Evolutionary conservation across 2,888 invertebrate species (phyloP).

Genomic region (Chromoteleia sp.): DNA sequence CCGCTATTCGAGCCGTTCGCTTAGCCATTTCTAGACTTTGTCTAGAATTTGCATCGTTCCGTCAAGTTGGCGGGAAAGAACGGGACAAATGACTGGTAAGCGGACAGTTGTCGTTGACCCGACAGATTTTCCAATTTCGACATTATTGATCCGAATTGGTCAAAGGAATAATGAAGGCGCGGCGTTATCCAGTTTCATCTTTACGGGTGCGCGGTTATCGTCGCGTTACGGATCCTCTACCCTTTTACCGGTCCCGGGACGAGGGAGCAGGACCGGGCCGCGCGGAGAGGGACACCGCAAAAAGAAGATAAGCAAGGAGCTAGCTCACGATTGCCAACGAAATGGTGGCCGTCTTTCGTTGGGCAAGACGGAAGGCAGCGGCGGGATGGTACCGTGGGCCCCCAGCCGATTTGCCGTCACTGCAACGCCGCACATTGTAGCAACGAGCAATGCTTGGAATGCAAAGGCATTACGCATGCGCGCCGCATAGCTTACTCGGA

Average conservation of each 20-base stretch:
- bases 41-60: too few relatives aligned
- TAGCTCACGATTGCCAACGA: conserved; percentile 56
- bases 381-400: conserved; percentile 66
- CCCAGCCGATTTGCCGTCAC: conserved; percentile 70
- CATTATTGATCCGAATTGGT: conserved; percentile 17
- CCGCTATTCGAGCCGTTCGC: neutral
- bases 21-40: too few relatives aligned
- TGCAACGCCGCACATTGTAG: conserved; percentile 74
- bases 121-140: conserved; percentile 7
- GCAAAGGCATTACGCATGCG: conserved; percentile 88
- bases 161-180: conserved; percentile 5
- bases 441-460: conserved; percentile 85
- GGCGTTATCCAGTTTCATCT: conserved; percentile 62
- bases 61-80: too few relatives aligned
- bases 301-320: conserved; percentile 56
- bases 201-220: conserved; percentile 60
- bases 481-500: conserved; percentile 87
- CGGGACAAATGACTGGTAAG: too few relatives aligned
- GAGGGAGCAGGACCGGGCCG: conserved; percentile 31
- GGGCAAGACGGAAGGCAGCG: conserved; percentile 65
- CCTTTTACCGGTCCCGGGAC: conserved; percentile 29
- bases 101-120: too few relatives aligned
- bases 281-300: conserved; percentile 48
- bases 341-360: conserved; percentile 57
- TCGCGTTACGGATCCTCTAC: conserved; percentile 39